phyloP scores from a whole-genome alignment of 2,113 vertebrate genomes.

The Plecotus auritus region DNA sequence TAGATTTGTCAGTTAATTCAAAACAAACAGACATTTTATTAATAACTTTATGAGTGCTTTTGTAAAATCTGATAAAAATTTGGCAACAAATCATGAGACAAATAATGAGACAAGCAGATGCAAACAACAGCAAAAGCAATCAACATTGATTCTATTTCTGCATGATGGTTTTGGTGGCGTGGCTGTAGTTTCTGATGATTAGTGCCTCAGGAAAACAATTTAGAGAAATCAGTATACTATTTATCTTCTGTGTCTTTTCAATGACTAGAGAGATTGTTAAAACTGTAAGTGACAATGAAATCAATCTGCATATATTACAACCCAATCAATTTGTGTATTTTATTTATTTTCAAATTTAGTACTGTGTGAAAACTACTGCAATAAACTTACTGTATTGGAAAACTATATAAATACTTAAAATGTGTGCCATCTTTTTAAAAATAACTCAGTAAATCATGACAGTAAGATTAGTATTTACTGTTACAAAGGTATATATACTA shows the following conservation, averaged over 20 bases:
- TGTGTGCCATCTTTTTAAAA: neutral
- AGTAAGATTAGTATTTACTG: neutral
- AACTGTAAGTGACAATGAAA: neutral
- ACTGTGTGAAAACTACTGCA: neutral
- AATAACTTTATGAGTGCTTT: conserved; percentile 51
- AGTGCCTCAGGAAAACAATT: conserved; percentile 44
- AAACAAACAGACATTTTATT: conserved; percentile 52
- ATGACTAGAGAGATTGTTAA: neutral
- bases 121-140: conserved; percentile 38
- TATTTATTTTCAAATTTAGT: conserved; percentile 3
- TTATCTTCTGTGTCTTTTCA: conserved; percentile 14
- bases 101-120: conserved; percentile 54
- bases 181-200: conserved; percentile 38
- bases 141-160: conserved; percentile 22
- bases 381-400: neutral
- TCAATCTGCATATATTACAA: neutral
- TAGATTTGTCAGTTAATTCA: neutral
- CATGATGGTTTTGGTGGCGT: neutral
- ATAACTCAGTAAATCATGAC: neutral
- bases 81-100: conserved; percentile 43
- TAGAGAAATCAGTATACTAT: conserved; percentile 53
- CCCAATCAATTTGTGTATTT: neutral
- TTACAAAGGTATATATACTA: neutral
- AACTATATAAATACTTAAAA: neutral
- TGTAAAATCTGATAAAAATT: conserved; percentile 37